Evolutionary conservation across 2,888 invertebrate species (phyloP).

Genomic region (Digitonthophagus gazella): DNA sequence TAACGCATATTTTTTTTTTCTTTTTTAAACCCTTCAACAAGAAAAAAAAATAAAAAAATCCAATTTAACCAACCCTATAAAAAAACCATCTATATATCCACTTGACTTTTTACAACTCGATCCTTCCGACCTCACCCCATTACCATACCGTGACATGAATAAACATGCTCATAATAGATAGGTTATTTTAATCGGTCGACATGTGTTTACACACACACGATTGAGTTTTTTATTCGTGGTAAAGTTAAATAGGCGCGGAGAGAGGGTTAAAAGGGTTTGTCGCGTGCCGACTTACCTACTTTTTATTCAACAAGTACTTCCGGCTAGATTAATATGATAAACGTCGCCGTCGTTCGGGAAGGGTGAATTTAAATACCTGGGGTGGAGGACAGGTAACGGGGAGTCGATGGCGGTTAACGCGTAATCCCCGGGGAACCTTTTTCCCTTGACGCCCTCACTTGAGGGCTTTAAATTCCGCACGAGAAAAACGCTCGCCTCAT

Average conservation of each 20-base stretch:
- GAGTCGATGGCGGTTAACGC: constrained; percentile 36
- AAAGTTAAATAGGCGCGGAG: too few species aligned
- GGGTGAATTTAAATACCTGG: constrained; percentile 35
- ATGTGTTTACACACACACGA: constrained; percentile 3
- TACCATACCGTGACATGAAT: constrained; percentile 2
- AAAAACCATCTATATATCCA: too few species aligned
- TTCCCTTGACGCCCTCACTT: constrained; percentile 35
- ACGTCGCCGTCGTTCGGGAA: constrained; percentile 24
- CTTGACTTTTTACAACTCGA: too few species aligned
- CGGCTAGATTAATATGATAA: constrained; percentile 29
- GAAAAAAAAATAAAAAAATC: too few species aligned
- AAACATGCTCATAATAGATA: constrained; percentile 8
- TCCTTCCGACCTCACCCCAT: too few species aligned
- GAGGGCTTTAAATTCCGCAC: constrained; percentile 39
- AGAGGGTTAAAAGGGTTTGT: constrained; percentile 14
- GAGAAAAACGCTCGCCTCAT: constrained; percentile 32
- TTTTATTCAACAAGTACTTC: constrained; percentile 23
- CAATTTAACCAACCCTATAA: too few species aligned
- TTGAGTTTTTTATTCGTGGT: neutral
- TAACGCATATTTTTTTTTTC: too few species aligned
- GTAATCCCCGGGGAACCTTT: constrained; percentile 36
- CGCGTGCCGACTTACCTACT: constrained; percentile 13
- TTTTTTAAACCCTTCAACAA: too few species aligned
- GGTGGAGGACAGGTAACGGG: constrained; percentile 19
- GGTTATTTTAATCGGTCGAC: neutral